Percentiles rank a stretch among this genome's conserved stretches.
These are phyloP conservation scores for Peromyscus californicus DNA, from an alignment of 2,113 vertebrate species.

Conservation along the genomic window DNA sequence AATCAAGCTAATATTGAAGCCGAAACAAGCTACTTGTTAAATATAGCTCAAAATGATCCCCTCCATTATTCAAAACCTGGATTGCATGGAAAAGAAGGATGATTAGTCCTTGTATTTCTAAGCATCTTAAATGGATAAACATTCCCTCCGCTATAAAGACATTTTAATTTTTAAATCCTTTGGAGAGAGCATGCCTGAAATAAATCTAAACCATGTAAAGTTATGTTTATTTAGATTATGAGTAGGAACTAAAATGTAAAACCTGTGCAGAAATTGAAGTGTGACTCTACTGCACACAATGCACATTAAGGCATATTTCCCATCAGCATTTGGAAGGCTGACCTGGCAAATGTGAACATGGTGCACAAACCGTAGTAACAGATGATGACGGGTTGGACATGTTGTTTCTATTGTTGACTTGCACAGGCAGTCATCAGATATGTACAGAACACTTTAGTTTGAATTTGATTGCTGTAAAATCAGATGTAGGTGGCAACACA, in stretches of 20 bases:
- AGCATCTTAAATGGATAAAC: constrained; percentile 87
- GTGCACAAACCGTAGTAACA: constrained; percentile 55
- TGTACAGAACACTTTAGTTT: constrained; percentile 55
- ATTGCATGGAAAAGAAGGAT: constrained; percentile 85
- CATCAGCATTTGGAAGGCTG: constrained; percentile 73
- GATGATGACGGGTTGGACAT: constrained; percentile 43
- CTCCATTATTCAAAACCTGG: constrained; percentile 87
- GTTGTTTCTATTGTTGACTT: constrained; percentile 61
- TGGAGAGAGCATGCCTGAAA: constrained; percentile 81
- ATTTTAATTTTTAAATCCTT: constrained; percentile 88
- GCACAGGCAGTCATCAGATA: constrained; percentile 20
- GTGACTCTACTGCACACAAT: constrained; percentile 68
- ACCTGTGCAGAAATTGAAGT: constrained; percentile 74
- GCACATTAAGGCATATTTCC: constrained; percentile 82
- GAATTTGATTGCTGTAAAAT: not conserved
- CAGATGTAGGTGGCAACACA: constrained; percentile 27
- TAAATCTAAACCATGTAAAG: constrained; percentile 79
- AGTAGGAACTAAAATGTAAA: constrained; percentile 74
- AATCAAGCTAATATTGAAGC: constrained; percentile 92
- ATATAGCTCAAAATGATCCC: constrained; percentile 89
- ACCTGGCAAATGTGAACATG: constrained; percentile 75
- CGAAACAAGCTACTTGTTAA: constrained; percentile 93
- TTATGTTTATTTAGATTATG: constrained; percentile 84
- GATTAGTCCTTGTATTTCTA: constrained; percentile 85
- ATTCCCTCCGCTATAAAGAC: constrained; percentile 81